Conservation (phyloP, 2,113 vertebrate genomes). For the Microcebus jonahi region DNA sequence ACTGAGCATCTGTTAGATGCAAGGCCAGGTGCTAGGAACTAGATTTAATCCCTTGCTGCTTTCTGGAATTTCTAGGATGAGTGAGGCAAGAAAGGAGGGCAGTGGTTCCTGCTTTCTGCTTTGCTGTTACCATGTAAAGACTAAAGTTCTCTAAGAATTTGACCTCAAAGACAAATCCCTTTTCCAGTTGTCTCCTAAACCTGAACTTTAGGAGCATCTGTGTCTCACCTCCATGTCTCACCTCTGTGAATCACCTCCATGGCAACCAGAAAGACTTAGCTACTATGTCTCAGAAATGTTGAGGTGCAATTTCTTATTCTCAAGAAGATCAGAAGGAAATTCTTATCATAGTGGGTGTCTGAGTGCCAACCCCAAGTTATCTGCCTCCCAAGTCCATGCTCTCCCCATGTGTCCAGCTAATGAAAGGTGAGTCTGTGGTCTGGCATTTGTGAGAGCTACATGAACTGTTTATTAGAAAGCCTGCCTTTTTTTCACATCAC, state of each 20-base stretch:
- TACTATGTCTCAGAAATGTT: not conserved
- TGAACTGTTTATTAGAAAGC: not conserved
- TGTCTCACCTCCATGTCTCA: not conserved
- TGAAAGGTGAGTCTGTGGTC: not conserved
- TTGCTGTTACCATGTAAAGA: not conserved
- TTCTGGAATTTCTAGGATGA: conserved; percentile 18
- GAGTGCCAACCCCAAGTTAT: not conserved
- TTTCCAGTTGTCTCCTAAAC: not conserved
- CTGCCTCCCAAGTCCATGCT: not conserved
- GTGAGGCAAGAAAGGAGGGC: not conserved
- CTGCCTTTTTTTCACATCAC: not conserved
- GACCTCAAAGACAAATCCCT: not conserved
- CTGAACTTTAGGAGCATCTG: not conserved
- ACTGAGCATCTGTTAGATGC: not conserved
- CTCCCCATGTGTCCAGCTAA: not conserved
- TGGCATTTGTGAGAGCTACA: not conserved
- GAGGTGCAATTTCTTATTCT: not conserved
- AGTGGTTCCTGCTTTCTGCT: not conserved
- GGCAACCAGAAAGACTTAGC: not conserved
- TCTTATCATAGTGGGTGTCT: not conserved
- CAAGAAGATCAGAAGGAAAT: not conserved
- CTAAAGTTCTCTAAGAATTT: not conserved
- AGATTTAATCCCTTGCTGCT: not conserved
- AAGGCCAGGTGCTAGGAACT: not conserved
- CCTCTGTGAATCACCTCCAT: not conserved